Evolutionary conservation across 2,888 invertebrate species (phyloP).

Genomic region (Phoenoteleia sp.): DNA sequence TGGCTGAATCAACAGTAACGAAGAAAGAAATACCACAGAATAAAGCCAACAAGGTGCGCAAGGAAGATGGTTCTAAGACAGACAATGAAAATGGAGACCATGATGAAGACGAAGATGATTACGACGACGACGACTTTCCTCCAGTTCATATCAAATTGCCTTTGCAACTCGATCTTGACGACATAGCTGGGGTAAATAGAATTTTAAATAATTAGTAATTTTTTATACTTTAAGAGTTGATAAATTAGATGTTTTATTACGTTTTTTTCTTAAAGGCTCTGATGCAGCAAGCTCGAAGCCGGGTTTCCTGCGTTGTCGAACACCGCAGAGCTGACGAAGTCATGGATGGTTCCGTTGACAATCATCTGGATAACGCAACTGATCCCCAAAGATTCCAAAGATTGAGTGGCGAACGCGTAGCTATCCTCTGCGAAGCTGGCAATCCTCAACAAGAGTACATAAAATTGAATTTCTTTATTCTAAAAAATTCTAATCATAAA

Average conservation of each 20-base stretch:
- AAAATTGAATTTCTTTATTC: neutral
- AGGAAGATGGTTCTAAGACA: constrained; percentile 87
- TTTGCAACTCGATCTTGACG: constrained; percentile 94
- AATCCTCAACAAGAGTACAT: constrained; percentile 88
- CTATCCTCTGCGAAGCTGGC: constrained; percentile 95
- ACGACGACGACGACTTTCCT: constrained; percentile 86
- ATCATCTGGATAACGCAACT: constrained; percentile 91
- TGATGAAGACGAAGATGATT: constrained; percentile 87
- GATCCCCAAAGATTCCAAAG: constrained; percentile 91
- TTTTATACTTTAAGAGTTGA: too few relatives aligned
- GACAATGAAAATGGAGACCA: constrained; percentile 87
- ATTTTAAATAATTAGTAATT: neutral
- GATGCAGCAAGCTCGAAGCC: constrained; percentile 89
- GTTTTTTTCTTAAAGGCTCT: constrained; percentile 83
- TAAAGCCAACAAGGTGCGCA: constrained; percentile 87
- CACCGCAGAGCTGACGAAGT: constrained; percentile 94
- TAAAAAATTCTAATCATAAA: neutral
- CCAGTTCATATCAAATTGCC: constrained; percentile 92
- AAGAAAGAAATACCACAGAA: constrained; percentile 78
- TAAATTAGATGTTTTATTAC: constrained; percentile 8
- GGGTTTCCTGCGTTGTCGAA: constrained; percentile 97
- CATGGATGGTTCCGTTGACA: constrained; percentile 92
- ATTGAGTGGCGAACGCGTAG: constrained; percentile 94
- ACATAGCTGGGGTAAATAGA: constrained; percentile 90
- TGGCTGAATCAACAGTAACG: constrained; percentile 76